Evolutionary conservation across 2,888 invertebrate species (phyloP).

Genomic region (Drosophila nigricruria): DNA sequence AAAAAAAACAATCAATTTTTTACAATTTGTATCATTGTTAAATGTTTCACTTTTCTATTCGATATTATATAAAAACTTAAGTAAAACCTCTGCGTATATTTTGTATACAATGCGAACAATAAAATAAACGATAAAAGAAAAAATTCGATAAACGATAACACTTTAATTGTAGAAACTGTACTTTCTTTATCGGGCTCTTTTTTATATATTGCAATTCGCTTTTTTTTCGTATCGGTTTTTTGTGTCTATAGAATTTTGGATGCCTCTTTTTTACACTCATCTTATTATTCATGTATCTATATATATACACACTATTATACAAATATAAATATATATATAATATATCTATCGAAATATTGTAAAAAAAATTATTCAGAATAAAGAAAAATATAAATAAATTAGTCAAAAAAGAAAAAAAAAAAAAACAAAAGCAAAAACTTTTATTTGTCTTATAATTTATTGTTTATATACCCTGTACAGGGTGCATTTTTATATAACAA

Average conservation of each 20-base stretch:
- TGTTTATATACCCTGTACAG: neutral
- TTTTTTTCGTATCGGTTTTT: slow-evolving; percentile 1
- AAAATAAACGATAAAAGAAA: slow-evolving; percentile 6
- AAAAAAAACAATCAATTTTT: slow-evolving; percentile 14
- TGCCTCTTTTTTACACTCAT: slow-evolving; percentile 8
- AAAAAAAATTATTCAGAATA: slow-evolving; percentile 10
- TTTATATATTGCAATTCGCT: neutral
- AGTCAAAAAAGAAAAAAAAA: neutral
- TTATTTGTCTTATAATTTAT: neutral
- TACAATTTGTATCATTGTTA: slow-evolving; percentile 16
- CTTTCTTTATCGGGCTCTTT: neutral
- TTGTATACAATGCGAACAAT: slow-evolving; percentile 9
- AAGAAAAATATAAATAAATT: slow-evolving; percentile 18
- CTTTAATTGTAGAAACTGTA: slow-evolving; percentile 3
- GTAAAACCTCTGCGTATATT: slow-evolving; percentile 11
- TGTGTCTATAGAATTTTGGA: slow-evolving; percentile 8
- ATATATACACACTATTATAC: neutral
- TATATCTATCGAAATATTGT: slow-evolving; percentile 38
- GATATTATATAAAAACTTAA: slow-evolving; percentile 10
- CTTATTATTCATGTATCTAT: slow-evolving; percentile 1
- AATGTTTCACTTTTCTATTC: slow-evolving; percentile 2
- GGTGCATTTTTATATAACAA: neutral
- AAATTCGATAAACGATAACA: neutral
- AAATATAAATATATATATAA: slow-evolving; percentile 7
- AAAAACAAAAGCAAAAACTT: neutral